Evolutionary conservation across 2,888 invertebrate species (phyloP).

Genomic region (Leptura quadrifasciata): DNA sequence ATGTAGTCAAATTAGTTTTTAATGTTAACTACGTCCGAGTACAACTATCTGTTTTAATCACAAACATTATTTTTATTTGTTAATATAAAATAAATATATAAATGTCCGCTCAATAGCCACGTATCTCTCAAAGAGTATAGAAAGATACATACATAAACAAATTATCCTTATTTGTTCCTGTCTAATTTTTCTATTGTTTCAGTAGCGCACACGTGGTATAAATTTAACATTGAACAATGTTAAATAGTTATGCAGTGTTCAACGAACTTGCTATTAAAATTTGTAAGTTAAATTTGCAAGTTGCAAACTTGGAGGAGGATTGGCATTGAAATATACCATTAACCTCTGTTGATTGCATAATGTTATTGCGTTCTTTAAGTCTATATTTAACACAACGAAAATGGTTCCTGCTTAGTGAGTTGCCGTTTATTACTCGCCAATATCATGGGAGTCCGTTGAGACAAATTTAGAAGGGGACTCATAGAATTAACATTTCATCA

Average conservation of each 20-base stretch:
- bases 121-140: background rate
- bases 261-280: constrained; percentile 52
- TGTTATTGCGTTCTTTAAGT: constrained; percentile 61
- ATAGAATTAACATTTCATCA: constrained; percentile 20
- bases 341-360: constrained; percentile 66
- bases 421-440: constrained; percentile 20
- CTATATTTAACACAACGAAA: constrained; percentile 35
- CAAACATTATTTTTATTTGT: no score
- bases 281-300: constrained; percentile 56
- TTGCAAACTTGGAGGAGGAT: constrained; percentile 61
- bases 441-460: constrained; percentile 10
- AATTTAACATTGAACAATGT: constrained; percentile 41
- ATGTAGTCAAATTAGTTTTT: no score
- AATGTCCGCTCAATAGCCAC: background rate
- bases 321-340: constrained; percentile 65
- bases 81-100: background rate
- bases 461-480: constrained; percentile 4
- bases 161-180: constrained; percentile 6
- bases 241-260: constrained; percentile 51
- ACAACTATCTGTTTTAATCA: no score
- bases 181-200: constrained; percentile 16
- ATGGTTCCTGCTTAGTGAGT: constrained; percentile 37
- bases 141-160: background rate
- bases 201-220: constrained; percentile 27
- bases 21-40: no score